Conservation (phyloP, 2,888 invertebrate genomes). For the Diachrysia chrysitis region DNA sequence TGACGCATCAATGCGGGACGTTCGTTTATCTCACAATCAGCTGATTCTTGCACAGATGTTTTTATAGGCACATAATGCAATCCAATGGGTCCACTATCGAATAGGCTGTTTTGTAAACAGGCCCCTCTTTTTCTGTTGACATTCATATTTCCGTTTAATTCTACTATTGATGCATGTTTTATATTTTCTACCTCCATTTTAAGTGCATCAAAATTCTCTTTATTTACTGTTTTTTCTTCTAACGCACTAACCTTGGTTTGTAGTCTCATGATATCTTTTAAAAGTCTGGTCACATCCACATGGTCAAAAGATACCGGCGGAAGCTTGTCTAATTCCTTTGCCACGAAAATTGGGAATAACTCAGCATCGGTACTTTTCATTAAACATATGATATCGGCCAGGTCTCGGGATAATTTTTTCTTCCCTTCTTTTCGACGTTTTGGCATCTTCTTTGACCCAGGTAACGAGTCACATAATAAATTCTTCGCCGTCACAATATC, state of each 20-base stretch:
- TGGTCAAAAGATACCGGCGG: slow-evolving; percentile 1
- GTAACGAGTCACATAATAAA: slow-evolving; percentile 7
- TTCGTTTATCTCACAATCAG: slow-evolving; percentile 3
- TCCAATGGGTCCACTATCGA: slow-evolving; percentile 10
- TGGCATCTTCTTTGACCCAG: slow-evolving; percentile 7
- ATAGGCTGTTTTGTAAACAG: slow-evolving; percentile 14
- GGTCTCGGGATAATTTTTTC: slow-evolving; percentile 7
- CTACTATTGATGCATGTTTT: slow-evolving; percentile 7
- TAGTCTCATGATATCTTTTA: slow-evolving; percentile 10
- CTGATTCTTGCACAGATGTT: not conserved
- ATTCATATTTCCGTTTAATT: not conserved
- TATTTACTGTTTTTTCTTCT: slow-evolving; percentile 3
- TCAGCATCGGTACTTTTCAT: slow-evolving; percentile 9
- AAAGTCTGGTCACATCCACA: slow-evolving; percentile 11
- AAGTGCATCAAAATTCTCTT: slow-evolving; percentile 1
- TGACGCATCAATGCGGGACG: too few species aligned
- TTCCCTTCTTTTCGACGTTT: slow-evolving; percentile 5
- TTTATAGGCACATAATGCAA: slow-evolving; percentile 6
- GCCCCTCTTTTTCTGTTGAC: slow-evolving; percentile 12
- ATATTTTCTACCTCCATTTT: slow-evolving; percentile 5
- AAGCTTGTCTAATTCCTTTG: slow-evolving; percentile 10
- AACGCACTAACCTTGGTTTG: slow-evolving; percentile 1
- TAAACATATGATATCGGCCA: slow-evolving; percentile 11
- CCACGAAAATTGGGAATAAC: slow-evolving; percentile 11
- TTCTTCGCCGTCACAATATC: slow-evolving; percentile 4